Evolutionary conservation across 2,797 vertebrate species (phyloP), one percentile per base, ranked within the genome.

Genomic region (Phaenicophaeus curvirostris): DNA sequence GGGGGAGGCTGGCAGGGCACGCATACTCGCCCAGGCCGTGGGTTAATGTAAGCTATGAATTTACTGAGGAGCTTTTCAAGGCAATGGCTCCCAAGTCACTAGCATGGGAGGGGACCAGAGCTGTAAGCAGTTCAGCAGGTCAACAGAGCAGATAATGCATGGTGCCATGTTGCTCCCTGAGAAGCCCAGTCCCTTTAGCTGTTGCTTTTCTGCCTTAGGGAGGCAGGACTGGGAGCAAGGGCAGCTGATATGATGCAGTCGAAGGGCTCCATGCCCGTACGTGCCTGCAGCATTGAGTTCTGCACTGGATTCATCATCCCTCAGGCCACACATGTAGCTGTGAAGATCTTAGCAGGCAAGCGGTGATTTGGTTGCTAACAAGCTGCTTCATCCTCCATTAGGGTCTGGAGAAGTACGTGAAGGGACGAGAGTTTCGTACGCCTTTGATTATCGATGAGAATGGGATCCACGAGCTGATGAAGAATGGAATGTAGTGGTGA

Each of bases 391-490:
- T 78, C 2, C 55, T 75, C 53, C 67, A 12, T 2, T 85, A 99
- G 99, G 99, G 98, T 9, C 97, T 99, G 87, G 99, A 99, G 85
- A 93, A 97, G 61, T 94, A 98, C 2, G 99, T 99, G 96, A 98
- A 98, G 44, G 98, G 97, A 54, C 97, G 73, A 68, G 99, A 99
- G 93, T 99, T 99, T 78, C 98, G 97, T 1, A 93, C 99, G 0
- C 98, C 98, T 6, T 95, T 99, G 95, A 97, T 98, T 90, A 99
- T 99, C 2, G 98, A 99, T 0, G 97, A 98, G 91, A 96, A 68
- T 0, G 99, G 99, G 39, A 96, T 98, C 94, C 99, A 98, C 0
- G 98, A 99, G 95, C 94, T 98, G 91, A 98, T 99, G 97, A 99
- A 98, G 97, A 99, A 99, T 0, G 99, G 99, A 30, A 48, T 99